Base-by-base conservation (phyloP, 2,113 vertebrate genomes). In the Engraulis encrasicolus region DNA sequence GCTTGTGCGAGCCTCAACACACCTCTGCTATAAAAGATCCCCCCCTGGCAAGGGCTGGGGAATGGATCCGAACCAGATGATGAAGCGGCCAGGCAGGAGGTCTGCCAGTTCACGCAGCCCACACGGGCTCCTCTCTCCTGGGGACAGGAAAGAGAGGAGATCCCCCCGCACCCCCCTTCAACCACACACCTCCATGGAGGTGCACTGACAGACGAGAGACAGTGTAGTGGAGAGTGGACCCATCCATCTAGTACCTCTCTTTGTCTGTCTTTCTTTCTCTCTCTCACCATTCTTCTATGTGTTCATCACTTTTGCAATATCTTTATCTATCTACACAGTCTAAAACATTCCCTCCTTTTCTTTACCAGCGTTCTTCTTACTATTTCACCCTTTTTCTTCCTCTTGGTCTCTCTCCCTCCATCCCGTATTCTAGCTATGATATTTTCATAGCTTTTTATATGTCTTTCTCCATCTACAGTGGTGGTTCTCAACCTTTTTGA, bases 61-160 rank as follows among this genome's bases (percentile, higher is more conserved):
- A 58, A 81, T 37, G 36, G 81, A 80, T 74, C 66, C 66, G 27
- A 31, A 74, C 66, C 79, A 34, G 74, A 89, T 91, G 90, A 92
- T 90, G 87, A 87, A 92, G 87, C 81, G 85, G 79, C 84, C 80
- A 89, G 88, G 85, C 87, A 83, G 86, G 91, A 87, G 91, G 86
- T 87, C 87, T 91, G 89, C 90, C 90, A 92, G 84, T 79, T 15
- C 84, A 80, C n/a, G 87, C 85, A 88, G 83, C 87, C 87, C 82
- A 66, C 87, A 87, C 83, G 81, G 86, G 78, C 40, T 78, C 78
- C 81, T 86, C 84, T 90, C 83, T 90, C 85, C 87, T 87, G 89
- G 87, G 89, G 84, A 78, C 58, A 58, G 81, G 84, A 61, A 48
- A 85, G 82, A 82, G 84, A 23, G 78, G 36, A 83, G 77, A 61